Evolutionary conservation across 2,113 vertebrate genomes (phyloP), one percentile per base, ranked within the genome.

Genomic region (Arothron firmamentum): DNA sequence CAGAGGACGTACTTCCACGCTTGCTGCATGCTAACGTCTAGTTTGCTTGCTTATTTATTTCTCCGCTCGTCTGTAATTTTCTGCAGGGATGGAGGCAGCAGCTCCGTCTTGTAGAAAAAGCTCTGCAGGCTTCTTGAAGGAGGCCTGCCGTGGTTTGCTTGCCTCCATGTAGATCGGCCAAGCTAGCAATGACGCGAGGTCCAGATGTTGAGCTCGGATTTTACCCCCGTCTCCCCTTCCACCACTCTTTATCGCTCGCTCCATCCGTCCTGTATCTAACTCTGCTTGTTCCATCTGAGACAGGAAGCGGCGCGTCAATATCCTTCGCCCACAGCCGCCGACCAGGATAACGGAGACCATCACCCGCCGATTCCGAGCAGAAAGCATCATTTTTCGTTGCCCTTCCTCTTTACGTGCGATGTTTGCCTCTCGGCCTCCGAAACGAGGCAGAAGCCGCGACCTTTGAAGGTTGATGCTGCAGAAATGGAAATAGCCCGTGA

Each of bases 271-370:
- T 77, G 67, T 75, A 77, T 74, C 67, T 78, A 82, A 63, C 72
- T 85, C 82, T 72, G 72, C 20, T 65, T 72, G 70, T 72, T 74
- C 82, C 72, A 53, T 60, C 67, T 64, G 70, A 51, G 65, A 70
- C 62, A 73, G 66, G 75, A 78, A 73, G 70, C 78, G 51, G 78
- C 72, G 68, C 67, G 75, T 72, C 87, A 87, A 90, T 89, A 86
- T 83, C 56, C 67, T 70, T 83, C 78, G 72, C 79, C 87, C 82
- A 85, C 73, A 83, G 83, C 84, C 84, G 84, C 78, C 87, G 86
- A 81, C 80, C 70, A 71, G 63, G 77, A 76, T 88, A 88, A 90
- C 86, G 83, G 81, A 79, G 80, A 67, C 80, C 80, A 88, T 89
- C 85, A 77, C 59, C 88, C 85, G 83, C 68, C 68, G 65, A 75